Evolutionary conservation across 2,888 invertebrate genomes (phyloP).

Genomic region (Ophraella communa): DNA sequence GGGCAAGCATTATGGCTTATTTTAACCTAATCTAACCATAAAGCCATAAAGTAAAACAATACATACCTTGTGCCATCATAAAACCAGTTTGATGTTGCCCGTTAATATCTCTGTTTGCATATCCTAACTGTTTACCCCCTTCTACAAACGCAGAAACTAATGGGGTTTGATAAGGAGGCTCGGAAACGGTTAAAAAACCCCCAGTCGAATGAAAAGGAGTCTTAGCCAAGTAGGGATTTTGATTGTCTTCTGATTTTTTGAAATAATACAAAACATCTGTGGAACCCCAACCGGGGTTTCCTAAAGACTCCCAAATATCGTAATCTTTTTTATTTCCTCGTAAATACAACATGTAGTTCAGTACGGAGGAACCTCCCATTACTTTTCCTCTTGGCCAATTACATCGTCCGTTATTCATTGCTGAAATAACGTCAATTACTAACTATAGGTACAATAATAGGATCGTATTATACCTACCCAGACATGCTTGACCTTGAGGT

Average conservation of each 20-base stretch:
- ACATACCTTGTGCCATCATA: constrained; percentile 81
- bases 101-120: constrained; percentile 85
- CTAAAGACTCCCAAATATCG: constrained; percentile 85
- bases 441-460: background rate
- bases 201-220: constrained; percentile 83
- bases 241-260: constrained; percentile 90
- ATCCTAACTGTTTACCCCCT: constrained; percentile 73
- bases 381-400: constrained; percentile 94
- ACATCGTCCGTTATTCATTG: constrained; percentile 83
- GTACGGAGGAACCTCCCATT: constrained; percentile 85
- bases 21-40: no score
- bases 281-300: constrained; percentile 89
- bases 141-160: constrained; percentile 80
- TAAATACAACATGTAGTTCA: constrained; percentile 92
- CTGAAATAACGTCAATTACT: constrained; percentile 60
- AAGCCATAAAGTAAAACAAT: no score
- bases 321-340: constrained; percentile 90
- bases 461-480: constrained; percentile 66
- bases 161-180: constrained; percentile 87
- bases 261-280: constrained; percentile 82
- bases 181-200: constrained; percentile 83
- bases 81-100: constrained; percentile 87
- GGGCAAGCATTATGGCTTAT: no score
- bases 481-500: constrained; percentile 80
- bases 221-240: constrained; percentile 80